These are phyloP conservation scores for Loris lydekkerianus DNA, from an alignment of 2,797 vertebrate species.

Conservation along the genomic window DNA sequence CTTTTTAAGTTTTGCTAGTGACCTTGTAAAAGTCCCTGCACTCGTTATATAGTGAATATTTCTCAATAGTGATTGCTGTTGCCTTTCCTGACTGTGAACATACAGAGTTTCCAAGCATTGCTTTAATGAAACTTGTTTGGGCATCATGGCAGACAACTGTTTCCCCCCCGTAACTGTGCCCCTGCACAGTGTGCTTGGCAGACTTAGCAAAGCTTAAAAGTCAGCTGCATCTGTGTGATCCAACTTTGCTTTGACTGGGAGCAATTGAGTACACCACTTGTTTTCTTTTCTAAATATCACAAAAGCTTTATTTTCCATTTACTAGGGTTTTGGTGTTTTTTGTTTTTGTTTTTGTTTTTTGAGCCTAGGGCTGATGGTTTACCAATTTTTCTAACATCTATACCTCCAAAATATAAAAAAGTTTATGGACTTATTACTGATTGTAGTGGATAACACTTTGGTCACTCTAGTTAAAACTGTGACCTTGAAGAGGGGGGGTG, in stretches of 20 bases:
- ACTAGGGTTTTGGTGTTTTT: not conserved
- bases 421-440: constrained; percentile 79
- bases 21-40: constrained; percentile 37
- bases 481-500: constrained; percentile 77
- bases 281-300: constrained; percentile 68
- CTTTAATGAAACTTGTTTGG: constrained; percentile 83
- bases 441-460: constrained; percentile 84
- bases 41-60: not conserved
- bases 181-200: constrained; percentile 72
- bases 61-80: constrained; percentile 73
- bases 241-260: constrained; percentile 70
- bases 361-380: constrained; percentile 27
- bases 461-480: constrained; percentile 75
- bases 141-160: constrained; percentile 75
- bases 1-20: constrained; percentile 72
- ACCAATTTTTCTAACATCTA: constrained; percentile 52
- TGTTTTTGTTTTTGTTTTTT: no score
- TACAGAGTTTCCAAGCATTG: constrained; percentile 74
- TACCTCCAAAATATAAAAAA: constrained; percentile 59
- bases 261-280: constrained; percentile 46
- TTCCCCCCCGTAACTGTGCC: constrained; percentile 75
- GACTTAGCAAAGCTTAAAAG: constrained; percentile 73
- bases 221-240: constrained; percentile 66
- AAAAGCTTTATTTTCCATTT: constrained; percentile 63
- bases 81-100: constrained; percentile 67